These are phyloP conservation scores for Nicator chloris DNA, from an alignment of 2,113 vertebrate genomes.

Conservation along the genomic window DNA sequence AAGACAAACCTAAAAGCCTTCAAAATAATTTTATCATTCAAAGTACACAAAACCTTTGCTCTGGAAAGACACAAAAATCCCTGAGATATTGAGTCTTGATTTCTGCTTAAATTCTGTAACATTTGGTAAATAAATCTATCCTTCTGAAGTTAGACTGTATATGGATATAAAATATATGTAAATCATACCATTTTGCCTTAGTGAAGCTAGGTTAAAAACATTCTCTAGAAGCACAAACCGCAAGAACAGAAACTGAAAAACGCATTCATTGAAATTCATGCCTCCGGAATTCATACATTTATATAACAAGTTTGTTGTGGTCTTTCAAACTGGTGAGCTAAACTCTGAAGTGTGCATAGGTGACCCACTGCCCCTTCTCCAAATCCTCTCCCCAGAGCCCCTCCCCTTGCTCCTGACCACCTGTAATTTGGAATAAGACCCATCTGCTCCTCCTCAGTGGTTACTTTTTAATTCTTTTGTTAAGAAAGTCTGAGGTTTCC, in stretches of 20 bases:
- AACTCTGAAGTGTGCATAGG: not conserved
- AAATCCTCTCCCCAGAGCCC: not conserved
- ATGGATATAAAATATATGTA: not conserved
- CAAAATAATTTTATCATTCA: not conserved
- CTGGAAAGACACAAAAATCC: not conserved
- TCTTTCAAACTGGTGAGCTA: not conserved
- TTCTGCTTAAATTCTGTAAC: not conserved
- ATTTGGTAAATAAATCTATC: not conserved
- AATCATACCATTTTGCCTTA: not conserved
- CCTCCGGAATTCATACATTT: not conserved
- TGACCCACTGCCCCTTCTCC: not conserved
- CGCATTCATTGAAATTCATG: slow-evolving; percentile 19
- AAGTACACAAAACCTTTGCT: not conserved
- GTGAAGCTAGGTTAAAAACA: not conserved
- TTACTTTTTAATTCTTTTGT: slow-evolving; percentile 27
- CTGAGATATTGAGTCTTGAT: not conserved
- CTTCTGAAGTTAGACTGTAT: not conserved
- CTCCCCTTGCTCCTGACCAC: not conserved
- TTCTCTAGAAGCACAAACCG: not conserved
- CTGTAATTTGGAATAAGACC: not conserved
- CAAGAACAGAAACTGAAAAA: not conserved
- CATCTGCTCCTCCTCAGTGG: not conserved
- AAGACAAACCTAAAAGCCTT: not conserved
- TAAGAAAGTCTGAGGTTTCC: not conserved
- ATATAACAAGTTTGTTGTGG: not conserved